Conservation (phyloP, 2,113 vertebrate species). For the Pithys albifrons region DNA sequence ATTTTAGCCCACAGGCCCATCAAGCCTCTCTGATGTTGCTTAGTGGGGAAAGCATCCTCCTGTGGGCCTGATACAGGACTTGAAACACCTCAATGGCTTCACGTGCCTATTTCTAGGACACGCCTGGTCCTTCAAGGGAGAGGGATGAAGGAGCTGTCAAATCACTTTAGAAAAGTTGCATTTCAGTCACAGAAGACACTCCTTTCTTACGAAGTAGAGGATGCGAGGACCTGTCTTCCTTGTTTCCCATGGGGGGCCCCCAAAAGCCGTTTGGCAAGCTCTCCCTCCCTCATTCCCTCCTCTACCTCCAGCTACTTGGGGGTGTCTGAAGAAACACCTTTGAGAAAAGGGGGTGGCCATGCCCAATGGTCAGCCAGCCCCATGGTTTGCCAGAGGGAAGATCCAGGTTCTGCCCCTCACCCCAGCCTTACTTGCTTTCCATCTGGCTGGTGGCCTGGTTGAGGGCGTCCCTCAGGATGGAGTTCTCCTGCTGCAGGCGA, state of each 20-base stretch:
- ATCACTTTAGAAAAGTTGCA: neutral
- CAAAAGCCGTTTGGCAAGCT: neutral
- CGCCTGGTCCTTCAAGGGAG: neutral
- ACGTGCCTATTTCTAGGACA: neutral
- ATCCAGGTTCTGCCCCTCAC: neutral
- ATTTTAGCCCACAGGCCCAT: neutral
- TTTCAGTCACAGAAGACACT: slow-evolving; percentile 52
- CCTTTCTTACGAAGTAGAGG: slow-evolving; percentile 40
- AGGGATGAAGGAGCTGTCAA: neutral
- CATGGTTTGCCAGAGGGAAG: neutral
- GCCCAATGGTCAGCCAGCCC: neutral
- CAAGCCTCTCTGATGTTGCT: neutral
- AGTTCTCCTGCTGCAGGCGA: slow-evolving; percentile 29
- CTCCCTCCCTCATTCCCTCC: neutral
- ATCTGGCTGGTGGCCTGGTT: slow-evolving; percentile 18
- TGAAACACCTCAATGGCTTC: neutral
- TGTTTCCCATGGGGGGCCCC: neutral
- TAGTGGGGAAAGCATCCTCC: neutral
- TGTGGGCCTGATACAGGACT: neutral
- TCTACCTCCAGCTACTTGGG: neutral
- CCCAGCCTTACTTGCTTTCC: slow-evolving; percentile 18
- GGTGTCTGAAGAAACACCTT: neutral
- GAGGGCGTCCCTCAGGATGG: slow-evolving; percentile 20
- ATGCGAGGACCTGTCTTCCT: neutral
- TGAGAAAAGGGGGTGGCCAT: neutral